Percentiles rank a stretch among this genome's conserved stretches.
phyloP scores from a whole-genome alignment of 2,888 invertebrate species.

The Acanthosepion esculentum region DNA sequence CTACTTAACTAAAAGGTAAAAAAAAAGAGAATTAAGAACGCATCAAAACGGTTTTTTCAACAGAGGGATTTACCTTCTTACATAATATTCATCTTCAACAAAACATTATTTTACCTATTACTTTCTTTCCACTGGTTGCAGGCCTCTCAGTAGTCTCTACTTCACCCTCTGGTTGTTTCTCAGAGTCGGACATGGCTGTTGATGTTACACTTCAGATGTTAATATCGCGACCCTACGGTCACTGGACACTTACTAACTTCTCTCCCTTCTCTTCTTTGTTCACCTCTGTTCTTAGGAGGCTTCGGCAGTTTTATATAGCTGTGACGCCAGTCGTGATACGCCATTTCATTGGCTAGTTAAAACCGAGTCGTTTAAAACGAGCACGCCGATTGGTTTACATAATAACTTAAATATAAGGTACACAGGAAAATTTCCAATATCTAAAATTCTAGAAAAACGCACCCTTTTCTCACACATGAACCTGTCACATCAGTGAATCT shows the following conservation, averaged over 20 bases:
- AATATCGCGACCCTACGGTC: conserved; percentile 56
- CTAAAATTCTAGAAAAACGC: too few relatives aligned
- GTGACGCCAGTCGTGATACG: conserved; percentile 24
- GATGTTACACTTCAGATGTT: conserved; percentile 61
- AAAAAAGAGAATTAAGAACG: conserved; percentile 48
- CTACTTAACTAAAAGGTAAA: conserved; percentile 45
- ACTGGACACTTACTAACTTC: conserved; percentile 60
- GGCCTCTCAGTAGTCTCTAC: conserved; percentile 75
- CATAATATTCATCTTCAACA: neutral
- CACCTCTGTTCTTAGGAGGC: conserved; percentile 23
- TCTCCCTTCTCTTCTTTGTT: conserved; percentile 60
- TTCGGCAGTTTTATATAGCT: neutral
- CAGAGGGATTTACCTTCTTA: too few relatives aligned
- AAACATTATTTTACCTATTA: conserved; percentile 63
- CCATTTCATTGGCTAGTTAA: conserved; percentile 34
- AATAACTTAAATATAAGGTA: neutral
- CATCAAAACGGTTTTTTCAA: conserved; percentile 48
- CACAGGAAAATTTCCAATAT: too few relatives aligned
- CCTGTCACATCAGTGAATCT: too few relatives aligned
- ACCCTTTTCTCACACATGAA: too few relatives aligned
- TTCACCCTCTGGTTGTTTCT: conserved; percentile 85
- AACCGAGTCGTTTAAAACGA: conserved; percentile 8
- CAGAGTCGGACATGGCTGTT: conserved; percentile 93
- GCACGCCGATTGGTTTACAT: neutral
- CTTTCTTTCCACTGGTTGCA: conserved; percentile 84